Evolutionary conservation across 2,797 vertebrate species (phyloP).

Genomic region (Cercopithecus mitis): DNA sequence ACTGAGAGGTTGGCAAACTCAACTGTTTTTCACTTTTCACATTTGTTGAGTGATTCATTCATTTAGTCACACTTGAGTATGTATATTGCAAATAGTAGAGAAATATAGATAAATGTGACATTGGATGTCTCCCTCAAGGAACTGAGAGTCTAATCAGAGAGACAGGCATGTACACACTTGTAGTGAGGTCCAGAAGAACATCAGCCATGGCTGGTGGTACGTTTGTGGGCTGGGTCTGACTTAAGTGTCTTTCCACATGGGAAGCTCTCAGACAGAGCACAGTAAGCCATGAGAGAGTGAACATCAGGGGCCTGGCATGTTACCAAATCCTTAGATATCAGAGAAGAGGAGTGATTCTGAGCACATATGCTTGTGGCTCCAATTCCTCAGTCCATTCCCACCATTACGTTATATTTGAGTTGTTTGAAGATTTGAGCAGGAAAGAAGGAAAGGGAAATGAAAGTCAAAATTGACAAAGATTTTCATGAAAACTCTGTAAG

Average conservation of each 20-base stretch:
- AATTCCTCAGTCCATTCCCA: background rate
- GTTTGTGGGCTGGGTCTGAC: background rate
- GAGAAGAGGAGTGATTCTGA: background rate
- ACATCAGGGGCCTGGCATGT: background rate
- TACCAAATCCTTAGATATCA: background rate
- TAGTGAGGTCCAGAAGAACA: background rate
- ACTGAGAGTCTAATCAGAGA: background rate
- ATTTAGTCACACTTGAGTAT: background rate
- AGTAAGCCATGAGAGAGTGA: background rate
- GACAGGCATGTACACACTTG: background rate
- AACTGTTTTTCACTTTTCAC: background rate
- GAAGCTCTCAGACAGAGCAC: background rate
- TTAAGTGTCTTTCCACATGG: background rate
- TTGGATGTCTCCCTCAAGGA: background rate
- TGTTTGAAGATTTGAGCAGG: background rate
- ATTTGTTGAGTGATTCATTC: background rate
- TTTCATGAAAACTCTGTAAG: constrained; percentile 28
- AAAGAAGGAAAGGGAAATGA: background rate
- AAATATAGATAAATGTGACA: background rate
- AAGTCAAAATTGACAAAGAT: constrained; percentile 14
- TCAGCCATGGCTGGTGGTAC: background rate
- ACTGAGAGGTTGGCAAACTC: background rate
- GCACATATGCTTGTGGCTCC: background rate
- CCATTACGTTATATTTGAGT: background rate
- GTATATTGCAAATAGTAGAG: background rate